Base-by-base conservation (phyloP, 2,113 vertebrate genomes). In the Amia ocellicauda region DNA sequence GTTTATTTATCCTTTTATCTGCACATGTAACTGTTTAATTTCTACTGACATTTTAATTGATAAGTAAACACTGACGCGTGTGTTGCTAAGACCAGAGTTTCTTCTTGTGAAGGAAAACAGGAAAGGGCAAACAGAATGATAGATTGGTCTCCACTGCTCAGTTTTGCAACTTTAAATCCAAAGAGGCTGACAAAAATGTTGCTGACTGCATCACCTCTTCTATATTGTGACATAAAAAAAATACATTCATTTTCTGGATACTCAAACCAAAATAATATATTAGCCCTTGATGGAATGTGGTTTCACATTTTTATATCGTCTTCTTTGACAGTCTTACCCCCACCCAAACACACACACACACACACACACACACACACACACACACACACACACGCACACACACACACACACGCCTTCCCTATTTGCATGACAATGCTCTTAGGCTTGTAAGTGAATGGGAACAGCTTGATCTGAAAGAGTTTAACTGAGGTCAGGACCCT, bases 361-460 rank as follows among this genome's bases (percentile, higher is more conserved):
- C 65, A 68, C 28, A 66, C 60, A 58, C 19, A 62, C 16, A 7
- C 58, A 50, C 20, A 5, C 31, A 47, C 62, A 54, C 52, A 64
- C 61, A 36, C 41, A 20, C 31, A 42, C 62, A 29, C 58, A 1
- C 64, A 51, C 43, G 62, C 64, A 29, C 42, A 24, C 49, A 36
- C 40, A 23, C 61, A 64, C 56, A 45, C 40, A 31, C 36, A 17
- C 45, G 43, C 13, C 43, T 47, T 47, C 16, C 8, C 71, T 52
- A 72, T 78, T 85, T 82, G 63, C 75, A 82, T 67, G 55, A 68
- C 66, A 73, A 62, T 70, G 61, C 43, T 55, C 55, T 57, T 68
- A 51, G 54, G 14, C 51, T 63, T 66, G 29, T 61, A 47, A 66
- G 64, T 40, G 59, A 55, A 77, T 61, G 68, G 66, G 65, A 61